phyloP scores from a whole-genome alignment of 2,113 vertebrate genomes.

The Ictidomys tridecemlineatus region DNA sequence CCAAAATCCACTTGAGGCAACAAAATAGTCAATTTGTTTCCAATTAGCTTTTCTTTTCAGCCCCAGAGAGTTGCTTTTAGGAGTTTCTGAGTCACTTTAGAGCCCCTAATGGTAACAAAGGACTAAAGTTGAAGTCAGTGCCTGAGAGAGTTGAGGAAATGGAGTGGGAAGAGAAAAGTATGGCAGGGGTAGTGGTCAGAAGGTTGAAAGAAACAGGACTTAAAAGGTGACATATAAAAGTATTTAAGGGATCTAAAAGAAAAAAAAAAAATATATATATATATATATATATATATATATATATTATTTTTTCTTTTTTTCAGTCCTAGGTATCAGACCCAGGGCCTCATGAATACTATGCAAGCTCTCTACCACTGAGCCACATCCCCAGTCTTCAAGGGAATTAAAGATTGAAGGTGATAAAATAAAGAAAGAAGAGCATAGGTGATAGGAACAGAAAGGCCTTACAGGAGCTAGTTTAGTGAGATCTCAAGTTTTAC shows the following conservation, averaged over 20 bases:
- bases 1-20: neutral
- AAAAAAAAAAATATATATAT: too few relatives aligned
- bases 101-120: neutral
- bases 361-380: too few relatives aligned
- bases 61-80: neutral
- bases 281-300: too few relatives aligned
- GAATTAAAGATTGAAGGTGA: neutral
- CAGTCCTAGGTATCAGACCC: too few relatives aligned
- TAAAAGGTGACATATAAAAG: neutral
- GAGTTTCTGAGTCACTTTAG: neutral
- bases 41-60: neutral
- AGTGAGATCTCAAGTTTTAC: neutral
- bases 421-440: neutral
- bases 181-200: neutral
- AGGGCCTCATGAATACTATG: too few relatives aligned
- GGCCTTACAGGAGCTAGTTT: neutral
- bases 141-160: neutral
- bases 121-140: neutral
- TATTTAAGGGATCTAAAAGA: neutral
- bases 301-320: too few relatives aligned
- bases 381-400: neutral
- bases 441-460: neutral
- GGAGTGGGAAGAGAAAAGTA: neutral
- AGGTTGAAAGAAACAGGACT: neutral
- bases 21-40: neutral